A percentile compares a stretch with the other conserved stretches of the same genome.
Evolutionary conservation across 30 jellyfish, hydroid and myxozoan genomes (phyloP).

Genomic region (Clytia hemisphaerica): DNA sequence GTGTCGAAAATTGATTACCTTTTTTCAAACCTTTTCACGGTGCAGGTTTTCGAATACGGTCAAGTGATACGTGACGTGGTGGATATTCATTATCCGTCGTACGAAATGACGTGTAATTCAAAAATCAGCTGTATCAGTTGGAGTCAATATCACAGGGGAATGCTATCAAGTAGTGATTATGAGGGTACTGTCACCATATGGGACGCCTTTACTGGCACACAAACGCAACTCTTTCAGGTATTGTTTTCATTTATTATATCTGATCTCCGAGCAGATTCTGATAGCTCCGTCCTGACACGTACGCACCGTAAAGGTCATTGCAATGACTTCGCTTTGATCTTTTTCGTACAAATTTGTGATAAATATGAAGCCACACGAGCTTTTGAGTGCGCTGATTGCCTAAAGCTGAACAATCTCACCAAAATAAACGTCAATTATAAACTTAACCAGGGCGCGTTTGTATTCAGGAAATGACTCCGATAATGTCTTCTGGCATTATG

Average conservation of each 20-base stretch:
- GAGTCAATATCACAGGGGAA: constrained; percentile 97
- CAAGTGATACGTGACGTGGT: constrained; percentile 95
- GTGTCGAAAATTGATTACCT: constrained; percentile 1
- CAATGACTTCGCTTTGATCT: no score
- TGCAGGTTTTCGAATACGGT: constrained; percentile 85
- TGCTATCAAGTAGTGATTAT: constrained; percentile 99
- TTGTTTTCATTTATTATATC: no score
- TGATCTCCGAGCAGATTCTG: no score
- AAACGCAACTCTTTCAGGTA: constrained; percentile 86
- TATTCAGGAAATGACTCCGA: no score
- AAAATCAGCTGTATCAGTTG: constrained; percentile 92
- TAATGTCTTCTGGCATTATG: no score
- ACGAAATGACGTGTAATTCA: constrained; percentile 98
- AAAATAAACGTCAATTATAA: no score
- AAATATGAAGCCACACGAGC: neutral
- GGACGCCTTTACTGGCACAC: constrained; percentile 97
- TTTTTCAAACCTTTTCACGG: neutral
- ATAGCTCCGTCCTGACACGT: no score
- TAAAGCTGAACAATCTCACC: no score
- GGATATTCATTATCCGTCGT: constrained; percentile 97
- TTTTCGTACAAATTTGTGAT: neutral
- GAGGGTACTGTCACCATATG: constrained; percentile 98
- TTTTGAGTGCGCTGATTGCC: no score
- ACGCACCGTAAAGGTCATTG: no score
- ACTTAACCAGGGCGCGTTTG: no score